These are phyloP conservation scores for Megamerina dolium DNA, from an alignment of 2,888 invertebrate species.

Conservation along the genomic window DNA sequence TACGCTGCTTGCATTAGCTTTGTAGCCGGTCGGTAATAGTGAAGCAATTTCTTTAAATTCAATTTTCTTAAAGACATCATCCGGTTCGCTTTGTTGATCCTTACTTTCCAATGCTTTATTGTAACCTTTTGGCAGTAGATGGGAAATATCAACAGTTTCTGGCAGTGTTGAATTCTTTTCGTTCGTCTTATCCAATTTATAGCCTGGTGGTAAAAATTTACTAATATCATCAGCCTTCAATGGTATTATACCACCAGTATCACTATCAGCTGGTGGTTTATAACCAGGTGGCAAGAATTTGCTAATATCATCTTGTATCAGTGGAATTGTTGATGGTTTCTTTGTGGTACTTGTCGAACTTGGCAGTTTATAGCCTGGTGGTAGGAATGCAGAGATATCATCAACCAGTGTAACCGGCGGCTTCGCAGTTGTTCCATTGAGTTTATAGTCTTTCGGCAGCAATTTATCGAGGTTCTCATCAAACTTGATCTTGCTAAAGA, in stretches of 20 bases:
- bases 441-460: slow-evolving; percentile 54
- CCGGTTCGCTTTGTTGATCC: slow-evolving; percentile 16
- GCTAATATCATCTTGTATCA: slow-evolving; percentile 55
- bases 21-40: slow-evolving; percentile 56
- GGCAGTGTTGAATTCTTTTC: slow-evolving; percentile 19
- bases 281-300: slow-evolving; percentile 64
- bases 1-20: slow-evolving; percentile 26
- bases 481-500: slow-evolving; percentile 41
- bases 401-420: slow-evolving; percentile 51
- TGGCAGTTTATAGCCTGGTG: slow-evolving; percentile 53
- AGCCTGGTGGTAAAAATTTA: slow-evolving; percentile 58
- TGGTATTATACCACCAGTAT: slow-evolving; percentile 19
- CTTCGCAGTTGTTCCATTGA: slow-evolving; percentile 44
- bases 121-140: slow-evolving; percentile 60
- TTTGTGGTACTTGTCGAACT: slow-evolving; percentile 18
- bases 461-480: slow-evolving; percentile 45
- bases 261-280: slow-evolving; percentile 43
- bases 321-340: slow-evolving; percentile 42
- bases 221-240: slow-evolving; percentile 54
- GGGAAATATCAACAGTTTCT: slow-evolving; percentile 50
- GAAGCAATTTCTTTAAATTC: slow-evolving; percentile 49
- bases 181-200: slow-evolving; percentile 48
- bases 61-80: slow-evolving; percentile 31
- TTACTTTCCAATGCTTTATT: neutral
- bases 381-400: slow-evolving; percentile 60